Evolutionary conservation across 2,888 invertebrate genomes (phyloP), one percentile per base, ranked within the genome.

Genomic region (Macaria notata): DNA sequence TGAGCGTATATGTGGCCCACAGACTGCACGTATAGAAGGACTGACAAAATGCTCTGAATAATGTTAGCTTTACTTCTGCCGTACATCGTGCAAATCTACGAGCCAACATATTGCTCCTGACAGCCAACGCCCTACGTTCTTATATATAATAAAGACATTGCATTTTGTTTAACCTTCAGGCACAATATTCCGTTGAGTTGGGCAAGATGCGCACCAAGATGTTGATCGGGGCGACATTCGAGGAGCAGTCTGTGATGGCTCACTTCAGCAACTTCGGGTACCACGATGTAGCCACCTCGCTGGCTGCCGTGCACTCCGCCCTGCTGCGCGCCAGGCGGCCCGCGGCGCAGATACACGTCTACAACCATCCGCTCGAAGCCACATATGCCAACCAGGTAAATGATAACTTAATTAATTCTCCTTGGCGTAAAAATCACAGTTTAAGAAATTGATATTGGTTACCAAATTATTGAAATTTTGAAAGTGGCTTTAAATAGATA

Each of bases 211-310:
- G 94, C 44, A 79, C 89, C 57, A 82, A 81, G 29, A 88, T 94
- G 63, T 75, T 95, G 59, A 91, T 92, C 0, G 94, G 94, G 0
- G 94, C 94, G 0, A 92, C 93, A 0, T 91, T 94, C 68, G 69
- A 84, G 3, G 78, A 79, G 8, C 62, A 72, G 1, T 72, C 81
- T 0, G 92, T 94, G 0, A 94, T 88, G 0, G 95, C 94, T 0
- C 94, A 95, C 93, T 95, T 96, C 81, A 97, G 96, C 73, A 96
- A 96, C 76, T 95, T 96, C 72, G 95, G 96, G 0, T 94, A 93
- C 70, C 97, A 97, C 75, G 93, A 94, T 47, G 93, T 95, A 0
- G 94, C 95, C 0, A 88, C 94, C 0, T 92, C 95, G 0, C 79
- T 96, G 3, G 93, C 94, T 47, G 78, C 94, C 9, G 83, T 94